A percentile compares a stretch with the other conserved stretches of the same genome.
Evolutionary conservation across 2,113 vertebrate species (phyloP).

Genomic region (Odocoileus virginianus): DNA sequence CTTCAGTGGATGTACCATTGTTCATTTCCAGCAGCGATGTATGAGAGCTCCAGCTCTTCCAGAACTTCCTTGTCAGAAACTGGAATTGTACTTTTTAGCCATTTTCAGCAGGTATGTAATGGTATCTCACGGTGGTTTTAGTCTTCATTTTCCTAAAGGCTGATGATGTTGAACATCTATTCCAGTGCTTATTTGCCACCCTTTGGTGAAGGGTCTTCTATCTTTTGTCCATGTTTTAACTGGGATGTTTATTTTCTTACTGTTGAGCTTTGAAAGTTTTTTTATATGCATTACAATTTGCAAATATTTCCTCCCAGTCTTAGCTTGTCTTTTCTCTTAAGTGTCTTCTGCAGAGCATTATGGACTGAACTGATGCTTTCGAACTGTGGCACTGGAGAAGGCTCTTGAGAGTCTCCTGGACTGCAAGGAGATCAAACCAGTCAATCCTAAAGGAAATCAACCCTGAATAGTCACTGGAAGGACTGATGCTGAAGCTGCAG

Average conservation of each 20-base stretch:
- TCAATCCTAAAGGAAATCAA: neutral
- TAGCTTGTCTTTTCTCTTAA: neutral
- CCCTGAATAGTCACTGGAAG: neutral
- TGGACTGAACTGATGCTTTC: neutral
- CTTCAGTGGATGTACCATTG: neutral
- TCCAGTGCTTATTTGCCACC: neutral
- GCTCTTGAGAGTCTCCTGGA: neutral
- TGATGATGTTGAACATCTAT: neutral
- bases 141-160: neutral
- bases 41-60: neutral
- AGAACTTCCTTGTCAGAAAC: neutral
- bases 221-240: neutral
- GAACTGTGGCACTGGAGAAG: neutral
- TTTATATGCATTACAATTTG: neutral
- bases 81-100: neutral
- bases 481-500: neutral
- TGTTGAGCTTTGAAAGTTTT: neutral
- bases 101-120: neutral
- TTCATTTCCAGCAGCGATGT: neutral
- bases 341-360: neutral
- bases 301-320: neutral
- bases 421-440: neutral
- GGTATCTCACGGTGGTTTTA: neutral
- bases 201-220: neutral
- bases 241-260: neutral